These are phyloP conservation scores for Oreonectes daqikongensis DNA, from an alignment of 2,797 vertebrate species.

Conservation along the genomic window DNA sequence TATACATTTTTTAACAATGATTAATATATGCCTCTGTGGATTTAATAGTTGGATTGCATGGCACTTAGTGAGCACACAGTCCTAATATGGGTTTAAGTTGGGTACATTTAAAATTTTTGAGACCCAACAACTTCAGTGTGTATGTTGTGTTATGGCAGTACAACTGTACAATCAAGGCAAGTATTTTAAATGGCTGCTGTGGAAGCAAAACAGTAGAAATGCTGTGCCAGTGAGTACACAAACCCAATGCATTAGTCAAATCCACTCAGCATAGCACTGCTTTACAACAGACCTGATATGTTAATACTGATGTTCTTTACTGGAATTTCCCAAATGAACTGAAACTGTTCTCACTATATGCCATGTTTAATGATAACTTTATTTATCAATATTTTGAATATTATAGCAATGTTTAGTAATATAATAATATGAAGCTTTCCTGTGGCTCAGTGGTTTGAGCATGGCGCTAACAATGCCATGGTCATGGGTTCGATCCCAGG, in stretches of 20 bases:
- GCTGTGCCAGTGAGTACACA: conserved; percentile 31
- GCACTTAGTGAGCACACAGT: not conserved
- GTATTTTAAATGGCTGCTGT: conserved; percentile 13
- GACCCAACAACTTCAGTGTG: not conserved
- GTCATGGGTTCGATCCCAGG: too few relatives aligned
- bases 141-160: too few relatives aligned
- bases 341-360: not conserved
- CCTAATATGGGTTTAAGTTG: too few relatives aligned
- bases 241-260: not conserved
- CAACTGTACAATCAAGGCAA: not conserved
- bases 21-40: not conserved
- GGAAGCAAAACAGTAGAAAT: conserved; percentile 24
- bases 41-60: not conserved
- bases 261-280: not conserved
- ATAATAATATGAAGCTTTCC: too few relatives aligned
- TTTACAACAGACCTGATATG: not conserved
- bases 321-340: not conserved
- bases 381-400: not conserved
- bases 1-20: not conserved
- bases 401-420: not conserved
- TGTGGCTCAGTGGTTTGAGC: too few relatives aligned
- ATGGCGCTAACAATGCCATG: too few relatives aligned
- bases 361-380: not conserved
- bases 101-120: not conserved
- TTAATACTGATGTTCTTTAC: not conserved